These are phyloP conservation scores for Sterna hirundo DNA, from an alignment of 2,113 vertebrate species.

Conservation along the genomic window DNA sequence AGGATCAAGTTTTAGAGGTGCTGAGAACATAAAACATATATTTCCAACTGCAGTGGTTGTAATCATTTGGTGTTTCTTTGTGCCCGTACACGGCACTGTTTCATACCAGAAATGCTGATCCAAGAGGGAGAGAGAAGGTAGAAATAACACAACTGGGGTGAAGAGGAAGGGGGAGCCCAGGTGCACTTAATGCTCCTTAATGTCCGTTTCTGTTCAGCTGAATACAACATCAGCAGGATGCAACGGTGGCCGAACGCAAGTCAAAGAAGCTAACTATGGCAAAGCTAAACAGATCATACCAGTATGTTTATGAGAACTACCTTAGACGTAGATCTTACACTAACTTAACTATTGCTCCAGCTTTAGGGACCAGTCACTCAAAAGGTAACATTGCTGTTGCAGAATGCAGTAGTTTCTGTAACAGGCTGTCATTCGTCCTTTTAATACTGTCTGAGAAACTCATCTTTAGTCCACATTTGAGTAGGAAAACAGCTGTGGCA, in stretches of 20 bases:
- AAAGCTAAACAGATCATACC: neutral
- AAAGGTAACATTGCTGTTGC: neutral
- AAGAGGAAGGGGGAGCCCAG: neutral
- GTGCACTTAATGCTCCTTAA: neutral
- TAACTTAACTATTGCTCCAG: neutral
- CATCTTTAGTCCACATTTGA: neutral
- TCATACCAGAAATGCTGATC: neutral
- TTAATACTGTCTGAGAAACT: neutral
- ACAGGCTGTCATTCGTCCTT: neutral
- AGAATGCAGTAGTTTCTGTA: neutral
- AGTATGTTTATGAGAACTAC: neutral
- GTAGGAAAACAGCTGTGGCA: slow-evolving; percentile 15
- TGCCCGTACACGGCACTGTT: neutral
- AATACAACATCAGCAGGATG: neutral
- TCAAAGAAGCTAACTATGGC: neutral
- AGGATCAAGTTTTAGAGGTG: neutral
- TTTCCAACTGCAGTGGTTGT: neutral
- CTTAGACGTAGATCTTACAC: neutral
- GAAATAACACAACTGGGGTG: neutral
- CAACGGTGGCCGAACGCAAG: neutral
- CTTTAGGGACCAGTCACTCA: neutral
- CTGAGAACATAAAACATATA: neutral
- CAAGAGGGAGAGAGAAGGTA: neutral
- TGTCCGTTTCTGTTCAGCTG: neutral
- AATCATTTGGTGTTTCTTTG: neutral